Base-by-base conservation (phyloP, 2,888 invertebrate species). In the Neuroscelio doddi region DNA sequence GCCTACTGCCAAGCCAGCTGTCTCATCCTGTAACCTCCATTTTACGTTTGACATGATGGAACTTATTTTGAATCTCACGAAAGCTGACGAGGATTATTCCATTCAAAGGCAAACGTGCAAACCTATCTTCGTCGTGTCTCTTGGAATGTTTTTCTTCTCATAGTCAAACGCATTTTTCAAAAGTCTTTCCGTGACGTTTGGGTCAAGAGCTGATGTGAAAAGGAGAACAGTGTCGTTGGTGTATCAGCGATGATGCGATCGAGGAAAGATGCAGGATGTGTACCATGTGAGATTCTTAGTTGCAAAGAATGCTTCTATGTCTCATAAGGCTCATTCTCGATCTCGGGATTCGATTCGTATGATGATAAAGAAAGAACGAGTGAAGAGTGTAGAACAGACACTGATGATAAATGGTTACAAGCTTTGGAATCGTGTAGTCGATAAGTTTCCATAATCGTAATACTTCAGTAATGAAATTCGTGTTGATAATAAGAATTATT, bases 11-110 rank as follows among this genome's bases (percentile, higher is more conserved):
- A 44, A 67, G 50, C 58, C 69, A 65, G 65, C 68, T 63, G 68
- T 64, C 62, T 71, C 79, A 70, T 68, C 74, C n/a, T n/a, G n/a
- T n/a, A n/a, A n/a, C n/a, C 76, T 74, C 71, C 74, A 73, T 76
- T 75, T 75, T 72, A 70, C 63, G 59, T 59, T 64, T 68, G 65
- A 64, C 55, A 66, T 75, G 72, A 73, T 75, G 72, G 72, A 70
- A 62, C 70, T 73, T 71, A 72, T 70, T 74, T 74, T 72, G 71
- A 77, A 73, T 74, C 73, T 70, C 65, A 71, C 69, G 68, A 70
- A n/a, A 71, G 55, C 71, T 69, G 68, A 71, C 69, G 65, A 72
- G 71, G 72, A 71, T 64, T 71, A 66, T 70, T 72, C 69, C 69
- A 71, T 76, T 77, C 69, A 71, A 76, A 74, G 69, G 70, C 67